These are phyloP conservation scores for Calycopis cecrops DNA, from an alignment of 1,140 invertebrate species.

Conservation along the genomic window DNA sequence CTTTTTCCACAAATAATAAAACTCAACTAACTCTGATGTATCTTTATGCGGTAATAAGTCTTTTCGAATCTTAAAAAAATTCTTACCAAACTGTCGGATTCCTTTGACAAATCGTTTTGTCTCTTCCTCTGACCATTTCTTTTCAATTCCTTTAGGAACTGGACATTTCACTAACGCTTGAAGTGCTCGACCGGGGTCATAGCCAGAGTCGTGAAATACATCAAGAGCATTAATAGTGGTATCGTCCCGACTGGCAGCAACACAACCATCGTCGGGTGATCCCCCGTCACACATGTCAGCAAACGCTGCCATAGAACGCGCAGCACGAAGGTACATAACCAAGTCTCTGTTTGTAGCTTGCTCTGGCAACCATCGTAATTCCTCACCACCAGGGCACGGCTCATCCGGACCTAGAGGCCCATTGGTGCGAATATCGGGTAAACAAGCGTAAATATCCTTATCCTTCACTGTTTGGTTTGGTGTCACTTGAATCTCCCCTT, in stretches of 20 bases:
- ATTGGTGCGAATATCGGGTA: constrained; percentile 80
- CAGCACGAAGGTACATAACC: constrained; percentile 97
- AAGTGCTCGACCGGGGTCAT: constrained; percentile 95
- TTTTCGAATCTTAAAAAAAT: constrained; percentile 98
- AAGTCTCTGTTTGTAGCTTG: constrained; percentile 95
- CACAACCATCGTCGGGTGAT: constrained; percentile 96
- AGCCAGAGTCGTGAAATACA: constrained; percentile 94
- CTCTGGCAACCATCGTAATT: constrained; percentile 94
- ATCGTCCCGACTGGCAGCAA: constrained; percentile 96
- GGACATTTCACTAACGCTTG: constrained; percentile 98
- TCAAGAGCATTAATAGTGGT: constrained; percentile 98
- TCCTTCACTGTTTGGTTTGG: constrained; percentile 69
- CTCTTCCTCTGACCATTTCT: constrained; percentile 98
- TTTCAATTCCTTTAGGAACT: constrained; percentile 96
- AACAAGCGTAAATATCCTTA: constrained; percentile 80
- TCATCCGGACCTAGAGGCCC: constrained; percentile 83
- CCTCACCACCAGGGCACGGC: constrained; percentile 87
- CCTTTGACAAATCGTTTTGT: constrained; percentile 99
- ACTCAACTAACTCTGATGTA: constrained; percentile 97
- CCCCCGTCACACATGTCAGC: constrained; percentile 97
- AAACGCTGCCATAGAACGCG: constrained; percentile 96
- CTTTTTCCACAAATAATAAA: constrained; percentile 99
- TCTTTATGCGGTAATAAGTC: constrained; percentile 97
- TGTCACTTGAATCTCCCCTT: constrained; percentile 72
- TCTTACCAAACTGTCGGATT: constrained; percentile 97